These are phyloP conservation scores for Drosophila trapezifrons DNA, from an alignment of 1,140 invertebrate genomes.

Conservation along the genomic window DNA sequence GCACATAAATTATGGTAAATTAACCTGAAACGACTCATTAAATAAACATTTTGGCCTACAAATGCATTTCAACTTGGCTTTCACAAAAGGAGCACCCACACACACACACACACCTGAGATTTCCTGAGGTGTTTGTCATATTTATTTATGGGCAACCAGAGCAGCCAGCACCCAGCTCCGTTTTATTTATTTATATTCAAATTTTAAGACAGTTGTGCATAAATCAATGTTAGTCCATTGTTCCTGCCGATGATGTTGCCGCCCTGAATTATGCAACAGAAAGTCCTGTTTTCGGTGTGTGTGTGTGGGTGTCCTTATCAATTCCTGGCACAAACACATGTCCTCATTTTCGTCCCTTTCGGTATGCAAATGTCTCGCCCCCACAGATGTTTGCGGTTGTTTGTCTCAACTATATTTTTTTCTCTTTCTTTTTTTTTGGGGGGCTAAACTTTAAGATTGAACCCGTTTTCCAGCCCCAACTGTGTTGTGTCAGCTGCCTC, in stretches of 20 bases:
- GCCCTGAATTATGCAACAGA: slow-evolving; percentile 54
- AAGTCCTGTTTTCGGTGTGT: slow-evolving; percentile 12
- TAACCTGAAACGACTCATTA: slow-evolving; percentile 43
- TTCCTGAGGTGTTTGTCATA: slow-evolving; percentile 34
- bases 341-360: slow-evolving; percentile 26
- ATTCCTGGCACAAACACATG: slow-evolving; percentile 60
- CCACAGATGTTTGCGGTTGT: slow-evolving; percentile 65
- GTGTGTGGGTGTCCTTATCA: slow-evolving; percentile 36
- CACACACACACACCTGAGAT: slow-evolving; percentile 42
- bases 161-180: slow-evolving; percentile 1
- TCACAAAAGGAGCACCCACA: neutral
- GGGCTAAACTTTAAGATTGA: slow-evolving; percentile 36
- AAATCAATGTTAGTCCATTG: slow-evolving; percentile 57
- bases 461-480: slow-evolving; percentile 18
- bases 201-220: slow-evolving; percentile 59
- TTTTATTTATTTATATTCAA: slow-evolving; percentile 64
- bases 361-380: slow-evolving; percentile 33
- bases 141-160: slow-evolving; percentile 45
- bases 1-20: slow-evolving; percentile 49
- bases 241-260: slow-evolving; percentile 21
- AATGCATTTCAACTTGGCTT: slow-evolving; percentile 26
- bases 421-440: slow-evolving; percentile 32
- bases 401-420: slow-evolving; percentile 35
- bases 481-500: slow-evolving; percentile 25
- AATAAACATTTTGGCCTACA: slow-evolving; percentile 41